A percentile compares a stretch with the other conserved stretches of the same genome.
phyloP scores from a whole-genome alignment of 2,113 vertebrate genomes.

The Dromiciops gliroides region DNA sequence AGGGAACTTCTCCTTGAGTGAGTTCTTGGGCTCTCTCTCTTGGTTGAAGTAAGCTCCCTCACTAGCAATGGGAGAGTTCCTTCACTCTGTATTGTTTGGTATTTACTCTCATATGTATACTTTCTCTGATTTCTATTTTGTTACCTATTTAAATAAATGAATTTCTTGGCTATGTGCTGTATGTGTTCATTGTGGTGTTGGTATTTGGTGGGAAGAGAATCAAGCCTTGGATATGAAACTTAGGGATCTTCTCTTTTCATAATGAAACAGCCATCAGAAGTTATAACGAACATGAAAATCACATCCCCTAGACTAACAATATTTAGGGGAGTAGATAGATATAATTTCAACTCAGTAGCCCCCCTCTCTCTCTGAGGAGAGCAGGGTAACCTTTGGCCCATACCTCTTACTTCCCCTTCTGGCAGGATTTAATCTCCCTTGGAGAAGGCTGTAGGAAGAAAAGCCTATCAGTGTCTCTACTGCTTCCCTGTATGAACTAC shows the following conservation, averaged over 20 bases:
- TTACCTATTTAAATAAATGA: not conserved
- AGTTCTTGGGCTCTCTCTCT: not conserved
- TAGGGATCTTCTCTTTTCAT: not conserved
- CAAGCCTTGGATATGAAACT: not conserved
- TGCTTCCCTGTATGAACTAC: not conserved
- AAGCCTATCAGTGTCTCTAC: not conserved
- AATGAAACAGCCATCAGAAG: not conserved
- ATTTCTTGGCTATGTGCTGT: not conserved
- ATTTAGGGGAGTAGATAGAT: not conserved
- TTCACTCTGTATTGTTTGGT: not conserved
- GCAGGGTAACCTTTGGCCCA: not conserved
- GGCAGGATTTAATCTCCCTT: not conserved
- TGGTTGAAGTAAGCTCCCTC: not conserved
- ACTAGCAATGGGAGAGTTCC: not conserved
- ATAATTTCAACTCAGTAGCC: not conserved
- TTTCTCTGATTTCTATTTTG: not conserved
- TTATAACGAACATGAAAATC: not conserved
- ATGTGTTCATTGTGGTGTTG: not conserved
- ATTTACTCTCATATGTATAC: not conserved
- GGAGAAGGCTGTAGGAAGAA: not conserved
- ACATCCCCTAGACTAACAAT: not conserved
- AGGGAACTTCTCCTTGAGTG: not conserved
- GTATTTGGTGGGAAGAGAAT: not conserved
- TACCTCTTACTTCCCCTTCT: not conserved
- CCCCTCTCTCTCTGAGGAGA: not conserved